Percentiles rank a stretch among this genome's conserved stretches.
phyloP scores from a whole-genome alignment of 2,113 vertebrate species.

The Salvelinus fontinalis region DNA sequence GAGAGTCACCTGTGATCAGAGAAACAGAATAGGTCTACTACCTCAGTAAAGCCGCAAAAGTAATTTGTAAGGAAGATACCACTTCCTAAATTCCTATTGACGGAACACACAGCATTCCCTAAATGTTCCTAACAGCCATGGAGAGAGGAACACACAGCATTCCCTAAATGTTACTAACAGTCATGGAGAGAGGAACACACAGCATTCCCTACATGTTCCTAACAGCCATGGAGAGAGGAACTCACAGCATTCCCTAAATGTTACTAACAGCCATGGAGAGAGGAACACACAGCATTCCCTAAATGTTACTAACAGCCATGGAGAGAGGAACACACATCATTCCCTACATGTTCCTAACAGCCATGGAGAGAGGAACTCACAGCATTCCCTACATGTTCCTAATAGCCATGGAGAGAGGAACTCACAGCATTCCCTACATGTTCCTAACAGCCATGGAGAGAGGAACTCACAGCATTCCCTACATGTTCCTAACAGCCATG shows the following conservation, averaged over 20 bases:
- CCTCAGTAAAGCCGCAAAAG: not conserved
- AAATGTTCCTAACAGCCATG: not conserved
- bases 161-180: too few relatives aligned
- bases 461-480: not conserved
- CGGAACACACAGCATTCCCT: not conserved
- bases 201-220: not conserved
- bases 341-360: too few relatives aligned
- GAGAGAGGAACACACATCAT: too few relatives aligned
- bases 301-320: not conserved
- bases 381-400: not conserved
- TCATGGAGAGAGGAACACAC: not conserved
- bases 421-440: too few relatives aligned
- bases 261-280: too few relatives aligned
- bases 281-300: not conserved
- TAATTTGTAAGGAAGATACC: not conserved
- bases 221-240: not conserved
- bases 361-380: not conserved
- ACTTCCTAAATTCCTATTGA: not conserved
- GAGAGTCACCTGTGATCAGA: not conserved
- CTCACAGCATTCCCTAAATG: too few relatives aligned
- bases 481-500: not conserved
- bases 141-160: not conserved
- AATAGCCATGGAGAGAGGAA: not conserved
- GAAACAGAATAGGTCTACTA: not conserved
- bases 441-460: not conserved